Evolutionary conservation across 2,888 invertebrate species (phyloP).

Genomic region (Ichneumoninae sp.): DNA sequence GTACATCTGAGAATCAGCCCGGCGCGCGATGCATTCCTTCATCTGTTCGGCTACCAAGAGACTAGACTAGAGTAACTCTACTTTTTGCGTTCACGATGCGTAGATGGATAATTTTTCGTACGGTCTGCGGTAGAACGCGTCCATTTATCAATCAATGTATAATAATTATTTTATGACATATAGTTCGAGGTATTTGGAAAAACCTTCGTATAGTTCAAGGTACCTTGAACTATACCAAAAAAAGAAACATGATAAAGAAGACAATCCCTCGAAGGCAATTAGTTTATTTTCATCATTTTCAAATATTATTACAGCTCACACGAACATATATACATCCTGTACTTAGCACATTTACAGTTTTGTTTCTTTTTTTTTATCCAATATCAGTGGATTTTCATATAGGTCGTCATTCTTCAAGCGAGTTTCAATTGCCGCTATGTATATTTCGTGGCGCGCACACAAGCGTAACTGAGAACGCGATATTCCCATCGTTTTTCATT

Average conservation of each 20-base stretch:
- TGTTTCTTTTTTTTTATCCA: slow-evolving; percentile 63
- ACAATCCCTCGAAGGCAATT: slow-evolving; percentile 77
- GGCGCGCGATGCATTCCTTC: too few species aligned
- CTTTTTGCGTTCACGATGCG: background rate
- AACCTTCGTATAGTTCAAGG: background rate
- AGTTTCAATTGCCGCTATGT: slow-evolving; percentile 54
- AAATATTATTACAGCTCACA: slow-evolving; percentile 81
- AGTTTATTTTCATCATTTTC: slow-evolving; percentile 78
- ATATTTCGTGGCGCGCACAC: slow-evolving; percentile 50
- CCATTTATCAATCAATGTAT: background rate
- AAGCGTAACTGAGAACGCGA: slow-evolving; percentile 66
- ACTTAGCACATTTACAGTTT: slow-evolving; percentile 80
- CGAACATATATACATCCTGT: slow-evolving; percentile 79
- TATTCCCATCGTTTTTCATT: slow-evolving; percentile 53
- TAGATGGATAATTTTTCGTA: background rate
- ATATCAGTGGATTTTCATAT: slow-evolving; percentile 51
- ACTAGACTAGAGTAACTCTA: too few species aligned
- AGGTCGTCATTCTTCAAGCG: slow-evolving; percentile 53
- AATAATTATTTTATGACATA: background rate
- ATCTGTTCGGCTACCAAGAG: too few species aligned
- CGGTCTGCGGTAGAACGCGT: slow-evolving; percentile 2
- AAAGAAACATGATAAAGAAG: background rate
- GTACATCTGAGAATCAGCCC: too few species aligned
- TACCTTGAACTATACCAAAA: background rate
- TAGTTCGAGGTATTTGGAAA: background rate